These are phyloP conservation scores for Selene dorsalis DNA, from an alignment of 2,797 vertebrate genomes.

Conservation along the genomic window DNA sequence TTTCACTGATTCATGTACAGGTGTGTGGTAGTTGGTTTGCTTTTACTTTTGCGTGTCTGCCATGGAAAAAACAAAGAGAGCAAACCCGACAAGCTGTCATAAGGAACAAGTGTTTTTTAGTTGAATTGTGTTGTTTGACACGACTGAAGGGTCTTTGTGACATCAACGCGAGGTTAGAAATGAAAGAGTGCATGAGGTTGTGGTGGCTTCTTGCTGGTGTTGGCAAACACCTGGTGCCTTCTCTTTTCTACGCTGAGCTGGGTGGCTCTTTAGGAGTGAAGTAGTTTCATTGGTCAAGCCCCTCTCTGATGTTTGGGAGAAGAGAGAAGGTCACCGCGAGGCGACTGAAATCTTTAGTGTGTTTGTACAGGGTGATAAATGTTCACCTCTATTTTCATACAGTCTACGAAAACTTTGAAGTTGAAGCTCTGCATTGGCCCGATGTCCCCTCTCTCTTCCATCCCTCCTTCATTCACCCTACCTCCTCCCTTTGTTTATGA, in stretches of 20 bases:
- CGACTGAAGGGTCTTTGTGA: constrained; percentile 58
- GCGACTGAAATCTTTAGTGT: constrained; percentile 65
- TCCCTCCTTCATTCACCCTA: constrained; percentile 67
- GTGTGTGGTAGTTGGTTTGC: constrained; percentile 75
- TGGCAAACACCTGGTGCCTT: constrained; percentile 68
- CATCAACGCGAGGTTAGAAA: constrained; percentile 69
- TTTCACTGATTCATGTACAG: constrained; percentile 72
- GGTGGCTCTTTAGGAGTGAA: constrained; percentile 51
- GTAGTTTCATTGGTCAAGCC: constrained; percentile 48
- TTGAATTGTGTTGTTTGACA: constrained; percentile 71
- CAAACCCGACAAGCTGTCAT: constrained; percentile 61
- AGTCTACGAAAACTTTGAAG: constrained; percentile 64
- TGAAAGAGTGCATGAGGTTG: constrained; percentile 76
- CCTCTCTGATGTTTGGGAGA: constrained; percentile 49
- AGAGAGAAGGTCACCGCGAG: constrained; percentile 58
- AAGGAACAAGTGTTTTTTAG: constrained; percentile 64
- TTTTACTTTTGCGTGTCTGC: constrained; percentile 71
- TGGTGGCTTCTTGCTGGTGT: constrained; percentile 74
- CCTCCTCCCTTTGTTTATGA: constrained; percentile 71
- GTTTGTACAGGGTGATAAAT: constrained; percentile 72
- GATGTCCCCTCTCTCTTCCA: constrained; percentile 58
- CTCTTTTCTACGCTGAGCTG: constrained; percentile 62
- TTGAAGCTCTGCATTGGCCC: constrained; percentile 54
- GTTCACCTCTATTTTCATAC: constrained; percentile 71
- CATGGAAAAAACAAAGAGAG: constrained; percentile 64